Percentiles rank a stretch among this genome's conserved stretches.
Conservation (phyloP, 2,113 vertebrate genomes). For the Nesoenas mayeri region DNA sequence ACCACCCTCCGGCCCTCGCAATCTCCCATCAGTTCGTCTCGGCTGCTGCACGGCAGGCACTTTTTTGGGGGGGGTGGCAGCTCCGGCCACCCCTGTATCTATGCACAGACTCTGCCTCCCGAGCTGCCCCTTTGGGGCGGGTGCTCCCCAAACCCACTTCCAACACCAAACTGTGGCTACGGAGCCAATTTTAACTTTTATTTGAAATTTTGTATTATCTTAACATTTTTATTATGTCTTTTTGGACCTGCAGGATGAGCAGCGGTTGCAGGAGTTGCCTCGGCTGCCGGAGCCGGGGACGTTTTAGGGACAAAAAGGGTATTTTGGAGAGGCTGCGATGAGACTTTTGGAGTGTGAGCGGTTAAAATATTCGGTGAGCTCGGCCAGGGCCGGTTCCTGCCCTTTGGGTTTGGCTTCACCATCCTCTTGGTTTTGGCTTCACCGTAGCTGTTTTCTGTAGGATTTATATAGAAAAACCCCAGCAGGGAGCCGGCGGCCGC, state of each 20-base stretch:
- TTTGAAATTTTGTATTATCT: neutral
- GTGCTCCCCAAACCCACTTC: neutral
- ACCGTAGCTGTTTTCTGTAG: accelerated
- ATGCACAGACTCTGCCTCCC: constrained; percentile 16
- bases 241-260: neutral
- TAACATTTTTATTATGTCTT: no score
- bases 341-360: neutral
- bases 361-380: neutral
- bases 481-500: neutral
- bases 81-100: neutral
- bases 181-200: accelerated
- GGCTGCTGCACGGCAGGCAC: neutral
- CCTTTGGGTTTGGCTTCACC: neutral
- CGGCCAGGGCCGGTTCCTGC: neutral
- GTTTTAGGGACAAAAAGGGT: neutral
- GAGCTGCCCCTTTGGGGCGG: neutral
- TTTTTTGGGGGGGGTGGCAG: neutral
- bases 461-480: neutral
- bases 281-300: neutral
- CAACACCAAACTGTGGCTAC: accelerated
- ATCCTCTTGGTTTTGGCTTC: neutral
- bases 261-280: neutral
- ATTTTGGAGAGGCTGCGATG: neutral
- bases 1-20: no score
- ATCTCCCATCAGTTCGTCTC: neutral